phyloP scores from a whole-genome alignment of 2,888 invertebrate genomes.

The Tipula unca region DNA sequence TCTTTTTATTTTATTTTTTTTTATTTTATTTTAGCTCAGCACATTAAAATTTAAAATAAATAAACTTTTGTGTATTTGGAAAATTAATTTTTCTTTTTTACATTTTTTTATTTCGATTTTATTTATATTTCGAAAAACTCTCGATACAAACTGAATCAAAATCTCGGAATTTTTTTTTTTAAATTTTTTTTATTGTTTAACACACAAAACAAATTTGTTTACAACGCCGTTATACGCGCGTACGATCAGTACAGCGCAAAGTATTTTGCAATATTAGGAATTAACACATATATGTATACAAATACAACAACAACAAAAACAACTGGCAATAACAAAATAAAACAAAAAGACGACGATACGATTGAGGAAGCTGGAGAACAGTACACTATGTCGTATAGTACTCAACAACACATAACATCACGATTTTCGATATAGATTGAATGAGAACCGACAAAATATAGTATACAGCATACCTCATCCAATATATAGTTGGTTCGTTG shows the following conservation, averaged over 20 bases:
- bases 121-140: background rate
- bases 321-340: too few relatives aligned
- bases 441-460: background rate
- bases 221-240: background rate
- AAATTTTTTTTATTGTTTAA: background rate
- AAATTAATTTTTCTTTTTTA: background rate
- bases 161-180: background rate
- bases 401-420: background rate
- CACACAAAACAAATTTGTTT: background rate
- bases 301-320: background rate
- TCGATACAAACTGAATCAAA: background rate
- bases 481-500: background rate
- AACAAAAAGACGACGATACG: background rate
- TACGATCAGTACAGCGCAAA: conserved; percentile 15
- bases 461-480: background rate
- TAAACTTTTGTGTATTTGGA: background rate
- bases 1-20: background rate
- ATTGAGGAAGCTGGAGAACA: conserved; percentile 16
- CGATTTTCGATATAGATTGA: background rate
- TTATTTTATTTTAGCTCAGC: conserved; percentile 4
- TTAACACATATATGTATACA: background rate
- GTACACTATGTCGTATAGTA: background rate
- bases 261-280: conserved; percentile 15
- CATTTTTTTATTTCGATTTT: background rate
- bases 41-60: background rate